Evolutionary conservation across 2,888 invertebrate genomes (phyloP).

Genomic region (Sthenelais limicola): DNA sequence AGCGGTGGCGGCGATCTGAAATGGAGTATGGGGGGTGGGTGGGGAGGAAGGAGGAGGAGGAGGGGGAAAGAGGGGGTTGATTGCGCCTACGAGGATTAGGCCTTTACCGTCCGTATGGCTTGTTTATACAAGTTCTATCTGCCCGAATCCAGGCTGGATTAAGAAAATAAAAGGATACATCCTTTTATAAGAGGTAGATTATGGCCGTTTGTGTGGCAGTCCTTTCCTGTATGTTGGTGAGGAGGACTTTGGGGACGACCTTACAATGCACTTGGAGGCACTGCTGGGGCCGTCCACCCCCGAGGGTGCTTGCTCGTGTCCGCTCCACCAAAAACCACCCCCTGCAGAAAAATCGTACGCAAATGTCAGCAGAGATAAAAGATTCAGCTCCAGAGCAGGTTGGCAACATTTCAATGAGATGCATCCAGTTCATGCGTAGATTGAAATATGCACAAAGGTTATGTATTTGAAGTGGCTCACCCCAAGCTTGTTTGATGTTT

Average conservation of each 20-base stretch:
- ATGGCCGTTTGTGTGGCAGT: neutral
- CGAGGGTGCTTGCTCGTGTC: constrained; percentile 11
- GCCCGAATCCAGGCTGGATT: constrained; percentile 18
- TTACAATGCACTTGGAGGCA: neutral
- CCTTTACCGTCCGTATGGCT: neutral
- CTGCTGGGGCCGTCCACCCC: neutral
- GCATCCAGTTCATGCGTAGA: constrained; percentile 22
- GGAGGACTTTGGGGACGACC: neutral
- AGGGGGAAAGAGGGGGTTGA: neutral
- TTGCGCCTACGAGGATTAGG: neutral
- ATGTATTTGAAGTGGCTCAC: constrained; percentile 26
- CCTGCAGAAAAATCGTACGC: constrained; percentile 27
- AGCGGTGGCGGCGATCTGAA: neutral
- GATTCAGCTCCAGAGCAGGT: constrained; percentile 3
- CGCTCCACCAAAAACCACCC: constrained; percentile 4
- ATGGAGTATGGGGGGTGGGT: neutral
- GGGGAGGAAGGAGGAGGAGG: constrained; percentile 7
- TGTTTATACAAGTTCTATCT: constrained; percentile 23
- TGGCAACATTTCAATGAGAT: constrained; percentile 34
- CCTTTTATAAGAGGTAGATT: constrained; percentile 8
- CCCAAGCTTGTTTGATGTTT: constrained; percentile 17
- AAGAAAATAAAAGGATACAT: constrained; percentile 16
- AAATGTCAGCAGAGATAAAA: constrained; percentile 35
- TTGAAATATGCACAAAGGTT: constrained; percentile 39
- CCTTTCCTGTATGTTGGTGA: neutral